Evolutionary conservation across 2,113 vertebrate species (phyloP).

Genomic region (Peromyscus leucopus): DNA sequence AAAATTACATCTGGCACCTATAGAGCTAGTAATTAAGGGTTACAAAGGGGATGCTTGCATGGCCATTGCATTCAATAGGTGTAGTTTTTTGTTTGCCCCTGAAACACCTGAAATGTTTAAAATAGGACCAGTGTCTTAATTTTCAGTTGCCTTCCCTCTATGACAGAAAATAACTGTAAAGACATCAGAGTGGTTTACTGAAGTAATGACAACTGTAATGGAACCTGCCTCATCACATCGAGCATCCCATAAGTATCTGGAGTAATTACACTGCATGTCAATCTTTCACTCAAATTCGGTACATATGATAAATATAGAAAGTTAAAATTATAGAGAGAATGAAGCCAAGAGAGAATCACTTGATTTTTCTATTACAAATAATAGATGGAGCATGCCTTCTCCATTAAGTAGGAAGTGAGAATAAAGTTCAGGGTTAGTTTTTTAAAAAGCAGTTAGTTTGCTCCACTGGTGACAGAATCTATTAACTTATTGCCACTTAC

Average conservation of each 20-base stretch:
- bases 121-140: background rate
- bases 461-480: constrained; percentile 32
- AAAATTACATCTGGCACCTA: background rate
- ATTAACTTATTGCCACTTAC: constrained; percentile 67
- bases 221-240: background rate
- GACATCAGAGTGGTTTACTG: background rate
- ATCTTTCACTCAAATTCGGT: constrained; percentile 11
- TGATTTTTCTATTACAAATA: constrained; percentile 64
- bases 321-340: constrained; percentile 39
- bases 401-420: constrained; percentile 58
- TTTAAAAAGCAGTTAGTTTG: constrained; percentile 70
- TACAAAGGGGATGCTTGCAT: background rate
- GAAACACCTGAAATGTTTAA: background rate
- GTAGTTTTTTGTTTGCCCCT: background rate
- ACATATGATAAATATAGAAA: constrained; percentile 12
- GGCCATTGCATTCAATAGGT: fast-evolving
- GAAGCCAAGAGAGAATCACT: constrained; percentile 45
- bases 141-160: background rate
- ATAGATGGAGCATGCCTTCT: background rate
- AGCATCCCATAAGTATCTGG: background rate
- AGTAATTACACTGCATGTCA: constrained; percentile 39
- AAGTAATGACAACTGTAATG: background rate
- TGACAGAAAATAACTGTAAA: constrained; percentile 39
- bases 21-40: background rate
- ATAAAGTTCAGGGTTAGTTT: constrained; percentile 59